phyloP scores from a whole-genome alignment of 2,888 invertebrate genomes.

The Cremastobaeus sp. region DNA sequence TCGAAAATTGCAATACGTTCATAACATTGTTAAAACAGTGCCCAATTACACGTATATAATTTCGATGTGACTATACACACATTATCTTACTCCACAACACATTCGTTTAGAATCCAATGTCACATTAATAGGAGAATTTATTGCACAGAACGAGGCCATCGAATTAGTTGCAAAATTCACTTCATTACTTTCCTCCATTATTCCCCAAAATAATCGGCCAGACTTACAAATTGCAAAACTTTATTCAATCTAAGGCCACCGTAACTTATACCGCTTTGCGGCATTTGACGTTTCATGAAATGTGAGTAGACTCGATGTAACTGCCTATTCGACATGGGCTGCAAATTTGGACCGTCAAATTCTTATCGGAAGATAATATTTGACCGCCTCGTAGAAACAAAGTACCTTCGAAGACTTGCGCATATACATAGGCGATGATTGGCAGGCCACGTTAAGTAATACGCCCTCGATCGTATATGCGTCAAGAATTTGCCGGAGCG shows the following conservation, averaged over 20 bases:
- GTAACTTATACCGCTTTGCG: too few species aligned
- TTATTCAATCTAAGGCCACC: too few species aligned
- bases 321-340: too few species aligned
- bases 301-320: too few species aligned
- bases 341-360: too few species aligned
- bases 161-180: constrained; percentile 18
- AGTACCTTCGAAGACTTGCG: constrained; percentile 14
- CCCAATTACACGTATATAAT: constrained; percentile 26
- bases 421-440: constrained; percentile 39
- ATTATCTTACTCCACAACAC: constrained; percentile 14
- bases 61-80: constrained; percentile 14
- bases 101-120: constrained; percentile 36
- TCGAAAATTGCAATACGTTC: too few species aligned
- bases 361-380: too few species aligned
- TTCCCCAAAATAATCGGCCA: too few species aligned
- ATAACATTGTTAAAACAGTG: too few species aligned
- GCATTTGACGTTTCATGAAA: too few species aligned
- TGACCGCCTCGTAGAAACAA: constrained; percentile 13
- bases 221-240: too few species aligned
- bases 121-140: constrained; percentile 23
- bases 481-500: constrained; percentile 62
- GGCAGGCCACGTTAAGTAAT: constrained; percentile 68
- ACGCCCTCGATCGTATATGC: constrained; percentile 71
- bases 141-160: constrained; percentile 34
- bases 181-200: background rate